phyloP scores from a whole-genome alignment of 2,797 vertebrate genomes.

The Hippopotamyrus pictus region DNA sequence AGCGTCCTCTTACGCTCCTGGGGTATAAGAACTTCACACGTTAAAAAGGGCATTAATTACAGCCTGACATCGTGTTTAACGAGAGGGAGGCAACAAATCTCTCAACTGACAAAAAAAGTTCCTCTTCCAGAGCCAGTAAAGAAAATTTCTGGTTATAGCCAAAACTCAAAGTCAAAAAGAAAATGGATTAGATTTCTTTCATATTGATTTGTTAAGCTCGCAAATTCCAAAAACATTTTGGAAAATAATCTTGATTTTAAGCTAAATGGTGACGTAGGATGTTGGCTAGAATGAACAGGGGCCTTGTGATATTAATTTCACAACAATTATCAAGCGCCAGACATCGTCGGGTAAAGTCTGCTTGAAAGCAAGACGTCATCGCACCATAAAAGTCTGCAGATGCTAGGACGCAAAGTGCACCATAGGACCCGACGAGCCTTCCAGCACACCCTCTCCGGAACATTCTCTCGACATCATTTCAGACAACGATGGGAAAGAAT shows the following conservation, averaged over 20 bases:
- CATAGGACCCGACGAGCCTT: background rate
- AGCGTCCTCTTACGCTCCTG: background rate
- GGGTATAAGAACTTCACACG: background rate
- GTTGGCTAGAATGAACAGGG: background rate
- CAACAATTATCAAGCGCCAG: background rate
- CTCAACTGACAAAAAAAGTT: background rate
- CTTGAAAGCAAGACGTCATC: background rate
- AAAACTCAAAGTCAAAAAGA: background rate
- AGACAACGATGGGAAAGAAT: background rate
- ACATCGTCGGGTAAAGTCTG: background rate
- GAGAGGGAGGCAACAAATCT: background rate
- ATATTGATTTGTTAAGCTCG: background rate
- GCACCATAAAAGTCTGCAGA: background rate
- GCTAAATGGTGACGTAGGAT: background rate
- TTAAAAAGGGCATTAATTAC: background rate
- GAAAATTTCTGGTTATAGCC: background rate
- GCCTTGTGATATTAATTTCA: background rate
- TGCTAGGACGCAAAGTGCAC: background rate
- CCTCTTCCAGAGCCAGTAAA: background rate
- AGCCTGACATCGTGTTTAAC: background rate
- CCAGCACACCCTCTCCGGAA: background rate
- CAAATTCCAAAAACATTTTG: background rate
- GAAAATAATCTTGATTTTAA: background rate
- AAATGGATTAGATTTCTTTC: background rate
- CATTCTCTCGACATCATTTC: background rate